Base-by-base conservation (phyloP, 1,140 invertebrate genomes). In the Teleopsis dalmanni region DNA sequence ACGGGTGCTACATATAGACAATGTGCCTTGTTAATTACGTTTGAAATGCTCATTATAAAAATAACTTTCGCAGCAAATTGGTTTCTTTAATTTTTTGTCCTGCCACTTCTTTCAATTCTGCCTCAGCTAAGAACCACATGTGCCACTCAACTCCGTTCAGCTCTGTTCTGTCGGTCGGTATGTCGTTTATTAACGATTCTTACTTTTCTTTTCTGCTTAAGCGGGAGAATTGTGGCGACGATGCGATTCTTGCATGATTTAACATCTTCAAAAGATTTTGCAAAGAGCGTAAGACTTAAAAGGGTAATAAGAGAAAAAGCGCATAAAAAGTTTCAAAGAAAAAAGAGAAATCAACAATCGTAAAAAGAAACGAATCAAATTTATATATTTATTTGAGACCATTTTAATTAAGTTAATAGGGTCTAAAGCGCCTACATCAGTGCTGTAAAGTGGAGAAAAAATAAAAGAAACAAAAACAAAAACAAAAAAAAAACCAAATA, bases 31-130 rank as follows among this genome's bases (percentile, higher is more conserved):
- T 40, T 48, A 48, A 48, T 48, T 48, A 48, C 25, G 36, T 29
- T 48, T 38, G 38, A 48, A 48, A 48, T 48, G 46, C 46, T 48
- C 46, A 48, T 48, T 48, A 38, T 8, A 48, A 22, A 35, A 38
- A 38, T 48, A 35, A 38, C 21, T 36, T 48, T 40, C 16, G 23
- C 27, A 48, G 46, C 35, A 48, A 48, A 48, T 48, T 48, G 46
- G 35, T 11, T 27, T 37, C 26, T 48, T 38, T 23, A 7, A 2
- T 23, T 34, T 16, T 45, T 22, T 34, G 18, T 8, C 13, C 6
- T 27, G 29, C 27, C 27, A 37, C 35, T 7, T 37, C 8, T 33
- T 19, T 13, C 21, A 18, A 23, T n/a, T 46, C 16, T n/a, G n/a
- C n/a, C n/a, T n/a, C n/a, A n/a, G n/a, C n/a, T n/a, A n/a, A n/a